Conservation (phyloP, 2,888 invertebrate species). For the Parasteatoda lunata region DNA sequence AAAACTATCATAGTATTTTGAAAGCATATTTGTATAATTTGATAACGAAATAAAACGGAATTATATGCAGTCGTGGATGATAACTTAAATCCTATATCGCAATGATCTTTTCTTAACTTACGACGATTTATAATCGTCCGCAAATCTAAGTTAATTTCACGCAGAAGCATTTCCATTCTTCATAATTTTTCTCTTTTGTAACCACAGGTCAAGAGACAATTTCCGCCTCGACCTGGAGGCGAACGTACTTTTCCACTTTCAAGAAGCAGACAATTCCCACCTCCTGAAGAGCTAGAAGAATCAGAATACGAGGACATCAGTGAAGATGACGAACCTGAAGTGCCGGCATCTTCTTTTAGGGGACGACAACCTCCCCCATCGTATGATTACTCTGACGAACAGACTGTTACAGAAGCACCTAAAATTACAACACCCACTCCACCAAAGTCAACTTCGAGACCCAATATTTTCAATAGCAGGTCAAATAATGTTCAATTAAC, state of each 20-base stretch:
- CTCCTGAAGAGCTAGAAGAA: slow-evolving; percentile 61
- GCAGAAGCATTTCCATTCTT: too few relatives aligned
- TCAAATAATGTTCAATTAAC: not conserved
- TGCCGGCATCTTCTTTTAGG: slow-evolving; percentile 30
- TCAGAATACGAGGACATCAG: slow-evolving; percentile 25
- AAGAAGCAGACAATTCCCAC: slow-evolving; percentile 70
- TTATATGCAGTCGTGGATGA: too few relatives aligned
- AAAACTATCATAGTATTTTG: too few relatives aligned
- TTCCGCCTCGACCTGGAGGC: slow-evolving; percentile 33
- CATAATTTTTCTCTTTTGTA: not conserved
- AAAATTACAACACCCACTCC: slow-evolving; percentile 47
- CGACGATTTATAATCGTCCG: too few relatives aligned
- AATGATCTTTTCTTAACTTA: too few relatives aligned
- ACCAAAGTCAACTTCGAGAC: slow-evolving; percentile 25
- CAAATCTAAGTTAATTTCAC: too few relatives aligned
- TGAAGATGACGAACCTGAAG: slow-evolving; percentile 19
- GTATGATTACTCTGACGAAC: slow-evolving; percentile 48
- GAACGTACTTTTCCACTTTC: slow-evolving; percentile 37
- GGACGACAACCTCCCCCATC: slow-evolving; percentile 36
- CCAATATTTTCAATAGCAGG: slow-evolving; percentile 47
- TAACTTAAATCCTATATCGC: too few relatives aligned
- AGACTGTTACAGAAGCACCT: slow-evolving; percentile 54
- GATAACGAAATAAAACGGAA: too few relatives aligned
- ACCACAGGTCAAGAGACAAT: slow-evolving; percentile 47
- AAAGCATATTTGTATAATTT: too few relatives aligned